Evolutionary conservation across 2,888 invertebrate genomes (phyloP).

Genomic region (Argynnis bischoffii): DNA sequence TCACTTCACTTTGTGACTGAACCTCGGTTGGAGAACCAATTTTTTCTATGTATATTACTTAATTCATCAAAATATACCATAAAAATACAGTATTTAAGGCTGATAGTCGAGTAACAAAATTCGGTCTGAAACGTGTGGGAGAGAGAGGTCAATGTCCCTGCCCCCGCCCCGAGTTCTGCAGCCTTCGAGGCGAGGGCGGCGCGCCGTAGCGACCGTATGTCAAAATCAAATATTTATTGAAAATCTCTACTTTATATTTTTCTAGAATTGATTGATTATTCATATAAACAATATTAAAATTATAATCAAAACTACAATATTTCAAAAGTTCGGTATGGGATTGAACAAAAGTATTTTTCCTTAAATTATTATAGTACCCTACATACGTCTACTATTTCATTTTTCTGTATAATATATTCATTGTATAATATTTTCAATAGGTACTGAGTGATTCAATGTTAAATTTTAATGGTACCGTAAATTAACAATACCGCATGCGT

Average conservation of each 20-base stretch:
- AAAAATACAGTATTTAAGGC: constrained; percentile 60
- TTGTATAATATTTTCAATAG: no score
- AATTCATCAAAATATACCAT: constrained; percentile 51
- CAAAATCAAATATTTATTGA: constrained; percentile 43
- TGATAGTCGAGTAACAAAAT: constrained; percentile 50
- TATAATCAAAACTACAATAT: no score
- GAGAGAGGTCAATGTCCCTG: constrained; percentile 67
- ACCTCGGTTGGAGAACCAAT: constrained; percentile 65
- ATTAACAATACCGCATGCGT: constrained; percentile 8
- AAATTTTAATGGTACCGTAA: neutral
- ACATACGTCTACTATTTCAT: no score
- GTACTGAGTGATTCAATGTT: no score
- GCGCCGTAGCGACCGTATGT: constrained; percentile 38
- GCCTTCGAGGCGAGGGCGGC: constrained; percentile 37
- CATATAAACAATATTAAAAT: neutral
- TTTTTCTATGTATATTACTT: constrained; percentile 59
- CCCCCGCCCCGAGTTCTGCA: constrained; percentile 38
- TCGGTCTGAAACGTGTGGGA: constrained; percentile 50
- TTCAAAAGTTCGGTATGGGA: no score
- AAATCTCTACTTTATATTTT: constrained; percentile 30
- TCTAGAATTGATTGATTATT: constrained; percentile 7
- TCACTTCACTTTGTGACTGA: constrained; percentile 63
- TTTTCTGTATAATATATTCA: no score
- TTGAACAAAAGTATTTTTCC: no score
- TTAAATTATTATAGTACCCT: no score